A percentile compares a stretch with the other conserved stretches of the same genome.
Evolutionary conservation across 2,113 vertebrate genomes (phyloP).

Genomic region (Callaeas wilsoni): DNA sequence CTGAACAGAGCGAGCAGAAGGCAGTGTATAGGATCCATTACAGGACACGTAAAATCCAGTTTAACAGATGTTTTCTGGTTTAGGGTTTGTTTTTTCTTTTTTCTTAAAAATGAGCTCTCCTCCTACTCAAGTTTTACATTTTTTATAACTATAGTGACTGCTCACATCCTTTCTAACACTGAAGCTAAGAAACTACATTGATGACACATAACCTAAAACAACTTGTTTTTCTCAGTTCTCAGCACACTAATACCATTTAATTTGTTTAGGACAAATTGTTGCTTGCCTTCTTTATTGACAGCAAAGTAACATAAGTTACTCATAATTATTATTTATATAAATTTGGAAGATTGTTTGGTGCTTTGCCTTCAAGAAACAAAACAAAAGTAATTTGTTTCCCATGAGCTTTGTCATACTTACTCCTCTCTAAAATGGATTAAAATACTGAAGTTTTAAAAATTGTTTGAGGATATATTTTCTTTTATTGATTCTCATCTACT

Average conservation of each 20-base stretch:
- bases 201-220: neutral
- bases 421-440: neutral
- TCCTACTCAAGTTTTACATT: neutral
- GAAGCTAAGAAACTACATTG: neutral
- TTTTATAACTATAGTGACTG: neutral
- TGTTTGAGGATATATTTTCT: neutral
- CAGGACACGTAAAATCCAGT: neutral
- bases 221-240: neutral
- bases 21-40: neutral
- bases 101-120: neutral
- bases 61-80: neutral
- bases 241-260: neutral
- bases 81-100: neutral
- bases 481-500: neutral
- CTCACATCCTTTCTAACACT: neutral
- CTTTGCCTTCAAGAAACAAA: neutral
- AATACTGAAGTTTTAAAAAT: neutral
- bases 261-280: neutral
- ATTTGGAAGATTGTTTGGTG: neutral
- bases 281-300: neutral
- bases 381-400: neutral
- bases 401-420: neutral
- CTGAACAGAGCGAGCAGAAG: neutral
- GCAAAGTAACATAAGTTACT: neutral
- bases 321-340: neutral